These are phyloP conservation scores for Mormyrops boulengeri DNA, from an alignment of 2,797 vertebrate species.

Conservation along the genomic window DNA sequence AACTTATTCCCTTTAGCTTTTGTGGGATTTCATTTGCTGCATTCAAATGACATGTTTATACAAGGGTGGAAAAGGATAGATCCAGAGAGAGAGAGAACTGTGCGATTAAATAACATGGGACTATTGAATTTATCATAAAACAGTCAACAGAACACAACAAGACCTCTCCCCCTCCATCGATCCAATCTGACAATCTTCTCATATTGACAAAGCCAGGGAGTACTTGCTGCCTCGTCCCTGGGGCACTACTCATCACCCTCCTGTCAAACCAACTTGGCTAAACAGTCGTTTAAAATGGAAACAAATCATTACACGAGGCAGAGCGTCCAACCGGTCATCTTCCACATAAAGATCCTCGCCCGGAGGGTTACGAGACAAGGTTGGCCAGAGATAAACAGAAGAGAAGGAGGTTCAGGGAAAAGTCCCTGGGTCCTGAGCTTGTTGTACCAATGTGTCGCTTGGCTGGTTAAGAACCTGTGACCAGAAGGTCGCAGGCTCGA, in stretches of 20 bases:
- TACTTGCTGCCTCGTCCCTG: not conserved
- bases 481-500: not conserved
- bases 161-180: constrained; percentile 14
- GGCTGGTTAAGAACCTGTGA: not conserved
- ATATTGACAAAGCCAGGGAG: constrained; percentile 22
- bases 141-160: constrained; percentile 16
- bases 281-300: constrained; percentile 18
- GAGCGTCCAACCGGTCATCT: not conserved
- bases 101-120: constrained; percentile 7
- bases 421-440: not conserved
- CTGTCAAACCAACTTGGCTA: not conserved
- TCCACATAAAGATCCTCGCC: not conserved
- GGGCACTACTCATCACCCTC: not conserved
- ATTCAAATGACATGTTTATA: not conserved
- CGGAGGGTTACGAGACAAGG: not conserved
- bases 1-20: not conserved
- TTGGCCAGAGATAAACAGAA: not conserved
- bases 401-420: not conserved
- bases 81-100: not conserved
- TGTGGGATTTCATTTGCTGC: not conserved
- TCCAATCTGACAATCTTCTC: constrained; percentile 16
- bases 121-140: constrained; percentile 10
- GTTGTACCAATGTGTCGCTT: not conserved
- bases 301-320: constrained; percentile 18
- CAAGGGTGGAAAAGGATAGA: not conserved